Percentiles rank a stretch among this genome's conserved stretches.
Evolutionary conservation across 2,113 vertebrate species (phyloP).

Genomic region (Rhegmatorhina hoffmannsi): DNA sequence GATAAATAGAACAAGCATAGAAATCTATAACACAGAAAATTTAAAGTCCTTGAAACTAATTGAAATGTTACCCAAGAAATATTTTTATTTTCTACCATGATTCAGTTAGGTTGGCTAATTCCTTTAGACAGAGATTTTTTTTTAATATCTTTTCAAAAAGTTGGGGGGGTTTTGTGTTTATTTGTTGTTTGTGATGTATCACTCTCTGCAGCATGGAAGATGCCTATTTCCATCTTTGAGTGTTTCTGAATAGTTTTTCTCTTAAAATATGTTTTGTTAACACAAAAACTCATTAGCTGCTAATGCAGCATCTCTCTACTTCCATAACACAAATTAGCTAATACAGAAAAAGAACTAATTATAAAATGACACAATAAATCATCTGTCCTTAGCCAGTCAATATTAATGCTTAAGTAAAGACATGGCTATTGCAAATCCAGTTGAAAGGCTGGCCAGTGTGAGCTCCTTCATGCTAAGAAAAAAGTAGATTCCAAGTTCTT

Average conservation of each 20-base stretch:
- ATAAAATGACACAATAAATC: slow-evolving; percentile 12
- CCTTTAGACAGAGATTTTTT: neutral
- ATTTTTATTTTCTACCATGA: neutral
- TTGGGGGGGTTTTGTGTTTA: too few species aligned
- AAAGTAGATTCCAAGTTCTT: neutral
- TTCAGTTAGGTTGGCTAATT: neutral
- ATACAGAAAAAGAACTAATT: neutral
- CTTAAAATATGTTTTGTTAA: neutral
- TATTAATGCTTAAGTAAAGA: neutral
- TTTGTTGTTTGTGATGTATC: neutral
- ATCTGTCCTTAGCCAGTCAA: neutral
- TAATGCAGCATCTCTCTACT: neutral
- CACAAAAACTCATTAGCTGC: neutral
- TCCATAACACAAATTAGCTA: neutral
- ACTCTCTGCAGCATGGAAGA: neutral
- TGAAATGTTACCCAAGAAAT: neutral
- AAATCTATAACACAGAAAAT: neutral
- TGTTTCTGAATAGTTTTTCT: neutral
- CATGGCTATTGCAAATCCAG: neutral
- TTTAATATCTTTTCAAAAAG: neutral
- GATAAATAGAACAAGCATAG: neutral
- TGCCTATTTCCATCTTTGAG: neutral
- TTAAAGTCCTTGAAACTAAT: neutral
- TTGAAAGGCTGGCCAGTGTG: neutral
- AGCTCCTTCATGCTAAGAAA: neutral